Evolutionary conservation across 2,113 vertebrate genomes (phyloP), one percentile per base, ranked within the genome.

Genomic region (Cepphus grylle): DNA sequence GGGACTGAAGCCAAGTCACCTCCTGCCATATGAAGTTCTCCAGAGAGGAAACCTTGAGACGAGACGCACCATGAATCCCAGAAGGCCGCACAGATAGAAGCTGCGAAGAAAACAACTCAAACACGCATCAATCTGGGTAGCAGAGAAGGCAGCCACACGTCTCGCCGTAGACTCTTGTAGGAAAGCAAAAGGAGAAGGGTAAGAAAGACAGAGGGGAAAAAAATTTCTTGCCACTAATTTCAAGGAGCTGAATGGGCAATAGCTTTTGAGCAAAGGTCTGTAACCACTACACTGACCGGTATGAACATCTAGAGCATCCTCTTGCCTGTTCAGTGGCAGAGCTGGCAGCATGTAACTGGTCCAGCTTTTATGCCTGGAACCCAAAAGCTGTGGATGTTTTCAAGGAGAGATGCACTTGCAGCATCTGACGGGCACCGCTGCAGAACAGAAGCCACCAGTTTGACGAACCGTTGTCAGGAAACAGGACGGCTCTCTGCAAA

Each of bases 341-440:
- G 27, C 6, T 12, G 15, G 38, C 23, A 72, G 29, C 19, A 34
- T 0, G 0, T 1, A 72, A 12, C 52, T 72, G 34, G 23, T 25
- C 36, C 77, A 73, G n/a, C 4, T 78, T 66, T 47, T 47, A 49
- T 11, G 11, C 14, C 3, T 34, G 42, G 45, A 67, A 76, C 32
- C 17, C 17, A 18, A 11, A 63, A 87, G 6, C n/a, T 83, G 16
- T 29, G 55, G 4, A 15, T 3, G 5, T 49, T 11, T 73, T 26
- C 15, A 22, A 22, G 49, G 21, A 38, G 4, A 74, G 11, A 79
- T 26, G 52, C 13, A 58, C 52, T 34, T 79, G 42, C 47, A 62
- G 72, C 61, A 82, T 22, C 16, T 15, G 20, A 52, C 0, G 2
- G 72, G 66, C 40, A 79, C 38, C n/a, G 30, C 25, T 43, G 34